Conservation (phyloP, 2,113 vertebrate genomes). For the Natator depressus region DNA sequence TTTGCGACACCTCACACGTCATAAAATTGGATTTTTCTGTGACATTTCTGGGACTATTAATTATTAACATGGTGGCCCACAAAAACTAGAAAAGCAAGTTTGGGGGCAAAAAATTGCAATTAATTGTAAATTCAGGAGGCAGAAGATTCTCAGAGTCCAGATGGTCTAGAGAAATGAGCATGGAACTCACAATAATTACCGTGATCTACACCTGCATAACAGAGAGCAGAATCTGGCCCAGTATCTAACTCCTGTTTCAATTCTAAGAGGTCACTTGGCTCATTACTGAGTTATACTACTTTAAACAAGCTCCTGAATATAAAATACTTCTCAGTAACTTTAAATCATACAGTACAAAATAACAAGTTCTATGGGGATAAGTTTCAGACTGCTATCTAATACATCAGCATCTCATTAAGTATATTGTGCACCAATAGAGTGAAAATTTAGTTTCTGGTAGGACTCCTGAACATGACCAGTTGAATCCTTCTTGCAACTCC, state of each 20-base stretch:
- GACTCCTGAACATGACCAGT: not conserved
- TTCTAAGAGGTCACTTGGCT: not conserved
- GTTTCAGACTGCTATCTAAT: not conserved
- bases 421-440: not conserved
- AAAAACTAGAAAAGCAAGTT: not conserved
- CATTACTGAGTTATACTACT: not conserved
- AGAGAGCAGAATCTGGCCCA: not conserved
- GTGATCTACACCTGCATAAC: not conserved
- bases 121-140: not conserved
- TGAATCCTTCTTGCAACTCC: not conserved
- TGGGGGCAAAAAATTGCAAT: not conserved
- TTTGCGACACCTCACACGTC: not conserved
- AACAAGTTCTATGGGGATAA: accelerated
- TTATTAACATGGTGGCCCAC: not conserved
- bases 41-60: not conserved
- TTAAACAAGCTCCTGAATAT: not conserved
- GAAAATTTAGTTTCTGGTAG: not conserved
- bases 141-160: not conserved
- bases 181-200: not conserved
- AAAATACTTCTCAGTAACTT: not conserved
- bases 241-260: not conserved
- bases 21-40: not conserved
- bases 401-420: not conserved
- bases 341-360: not conserved
- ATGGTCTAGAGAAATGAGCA: not conserved